phyloP scores from a whole-genome alignment of 2,888 invertebrate species.

The Coleophora deauratella region DNA sequence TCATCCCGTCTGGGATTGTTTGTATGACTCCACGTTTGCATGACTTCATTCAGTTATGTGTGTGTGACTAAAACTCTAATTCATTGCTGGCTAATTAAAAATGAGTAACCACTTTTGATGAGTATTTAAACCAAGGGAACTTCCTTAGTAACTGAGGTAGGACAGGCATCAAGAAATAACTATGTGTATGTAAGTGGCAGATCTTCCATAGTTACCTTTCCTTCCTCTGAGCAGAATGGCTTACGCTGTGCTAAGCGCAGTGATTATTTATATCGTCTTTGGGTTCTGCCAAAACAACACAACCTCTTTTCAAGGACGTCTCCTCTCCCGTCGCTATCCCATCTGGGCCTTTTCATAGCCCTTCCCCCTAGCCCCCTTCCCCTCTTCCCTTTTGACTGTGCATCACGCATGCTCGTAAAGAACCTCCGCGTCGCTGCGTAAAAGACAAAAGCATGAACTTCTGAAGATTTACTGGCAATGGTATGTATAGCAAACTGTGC shows the following conservation, averaged over 20 bases:
- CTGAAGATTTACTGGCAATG: slow-evolving; percentile 34
- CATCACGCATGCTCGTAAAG: slow-evolving; percentile 36
- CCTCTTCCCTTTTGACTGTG: slow-evolving; percentile 17
- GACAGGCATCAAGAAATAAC: too few species aligned
- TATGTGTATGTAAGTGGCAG: too few species aligned
- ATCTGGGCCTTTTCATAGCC: slow-evolving; percentile 35
- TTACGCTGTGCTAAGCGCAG: too few species aligned
- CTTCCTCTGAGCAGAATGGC: too few species aligned
- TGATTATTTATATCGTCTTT: neutral
- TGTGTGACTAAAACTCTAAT: slow-evolving; percentile 56
- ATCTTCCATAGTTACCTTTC: too few species aligned
- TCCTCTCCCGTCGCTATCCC: slow-evolving; percentile 26
- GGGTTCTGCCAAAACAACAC: slow-evolving; percentile 38
- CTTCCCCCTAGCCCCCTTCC: slow-evolving; percentile 25
- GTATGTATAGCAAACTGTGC: slow-evolving; percentile 17
- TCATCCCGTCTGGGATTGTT: slow-evolving; percentile 50
- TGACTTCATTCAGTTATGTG: too few species aligned
- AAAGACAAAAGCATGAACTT: slow-evolving; percentile 30
- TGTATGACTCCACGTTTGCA: slow-evolving; percentile 39
- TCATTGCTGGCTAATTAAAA: slow-evolving; percentile 29
- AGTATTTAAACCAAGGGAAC: too few species aligned
- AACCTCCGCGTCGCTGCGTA: slow-evolving; percentile 22
- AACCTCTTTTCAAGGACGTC: slow-evolving; percentile 43
- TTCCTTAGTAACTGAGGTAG: too few species aligned
- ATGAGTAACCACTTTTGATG: slow-evolving; percentile 47